Percentiles rank a stretch among this genome's conserved stretches.
Conservation (phyloP, 2,113 vertebrate genomes). For the Gasterosteus aculeatus region DNA sequence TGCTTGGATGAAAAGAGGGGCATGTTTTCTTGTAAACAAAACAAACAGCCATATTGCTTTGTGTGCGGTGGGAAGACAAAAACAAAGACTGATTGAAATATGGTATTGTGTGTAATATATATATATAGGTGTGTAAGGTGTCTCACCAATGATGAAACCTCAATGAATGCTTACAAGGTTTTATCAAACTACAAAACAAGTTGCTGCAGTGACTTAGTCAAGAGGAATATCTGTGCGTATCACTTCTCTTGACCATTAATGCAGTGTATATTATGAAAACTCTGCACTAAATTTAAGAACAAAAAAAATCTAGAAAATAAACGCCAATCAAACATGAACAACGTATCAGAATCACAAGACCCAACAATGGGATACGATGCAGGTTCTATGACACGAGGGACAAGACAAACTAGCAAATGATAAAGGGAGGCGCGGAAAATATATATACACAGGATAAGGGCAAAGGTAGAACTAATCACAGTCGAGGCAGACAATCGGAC, state of each 20-base stretch:
- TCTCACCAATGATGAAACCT: background rate
- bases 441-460: too few species aligned
- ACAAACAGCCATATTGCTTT: slow-evolving; percentile 8
- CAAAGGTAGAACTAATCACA: too few species aligned
- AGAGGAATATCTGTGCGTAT: background rate
- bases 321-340: too few species aligned
- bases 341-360: too few species aligned
- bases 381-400: too few species aligned
- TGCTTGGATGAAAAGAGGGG: slow-evolving; percentile 37
- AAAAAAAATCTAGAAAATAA: too few species aligned
- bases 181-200: background rate
- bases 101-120: too few species aligned
- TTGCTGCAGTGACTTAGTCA: background rate
- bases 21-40: slow-evolving; percentile 26
- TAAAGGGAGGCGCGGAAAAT: too few species aligned
- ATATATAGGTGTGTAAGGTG: background rate
- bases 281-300: too few species aligned
- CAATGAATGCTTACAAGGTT: background rate
- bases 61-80: slow-evolving; percentile 14
- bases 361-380: too few species aligned
- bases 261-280: background rate
- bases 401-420: too few species aligned
- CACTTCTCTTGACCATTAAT: background rate
- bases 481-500: too few species aligned
- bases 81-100: background rate